Conservation (phyloP, 1,140 invertebrate species). For the Tetragonula clypearis region DNA sequence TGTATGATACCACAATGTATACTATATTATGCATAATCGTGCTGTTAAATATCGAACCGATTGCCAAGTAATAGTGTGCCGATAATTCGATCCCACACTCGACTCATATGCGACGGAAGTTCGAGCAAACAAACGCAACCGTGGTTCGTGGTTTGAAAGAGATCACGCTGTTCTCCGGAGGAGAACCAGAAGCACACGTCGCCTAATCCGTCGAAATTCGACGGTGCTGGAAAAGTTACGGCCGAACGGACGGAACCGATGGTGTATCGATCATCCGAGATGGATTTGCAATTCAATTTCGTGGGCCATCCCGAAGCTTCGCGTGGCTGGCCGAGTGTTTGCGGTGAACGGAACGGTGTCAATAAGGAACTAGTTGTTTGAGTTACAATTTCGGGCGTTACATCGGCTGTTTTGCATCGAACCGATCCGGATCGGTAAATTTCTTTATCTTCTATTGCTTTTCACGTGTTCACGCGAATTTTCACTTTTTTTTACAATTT, state of each 20-base stretch:
- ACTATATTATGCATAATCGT: too few relatives aligned
- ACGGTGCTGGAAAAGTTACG: constrained; percentile 4
- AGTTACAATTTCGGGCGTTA: background rate
- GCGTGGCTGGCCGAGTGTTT: constrained; percentile 11
- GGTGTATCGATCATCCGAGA: constrained; percentile 9
- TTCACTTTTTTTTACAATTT: too few relatives aligned
- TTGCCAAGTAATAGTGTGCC: too few relatives aligned
- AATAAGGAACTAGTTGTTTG: background rate
- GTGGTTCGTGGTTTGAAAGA: constrained; percentile 54
- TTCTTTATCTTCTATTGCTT: background rate
- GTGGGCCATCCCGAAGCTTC: background rate
- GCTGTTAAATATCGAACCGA: too few relatives aligned
- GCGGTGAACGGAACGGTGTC: constrained; percentile 5
- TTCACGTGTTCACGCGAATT: too few relatives aligned
- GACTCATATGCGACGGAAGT: constrained; percentile 25
- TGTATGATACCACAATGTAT: too few relatives aligned
- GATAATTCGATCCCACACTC: too few relatives aligned
- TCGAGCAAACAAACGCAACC: constrained; percentile 59
- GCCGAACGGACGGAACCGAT: constrained; percentile 2
- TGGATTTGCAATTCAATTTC: constrained; percentile 31
- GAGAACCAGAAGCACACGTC: background rate
- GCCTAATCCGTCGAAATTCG: constrained; percentile 37
- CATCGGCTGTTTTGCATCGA: too few relatives aligned
- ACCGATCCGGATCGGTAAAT: background rate
- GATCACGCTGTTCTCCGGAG: constrained; percentile 20